Evolutionary conservation across 2,113 vertebrate species (phyloP).

Genomic region (western clawed frog (Xenopus tropicalis)): UCB_Xtro_10.0 CM004449.2:89493001-89493500

Average conservation of each 20-base stretch:
- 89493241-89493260: constrained; percentile 40
- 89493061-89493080: constrained; percentile 22
- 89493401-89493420: constrained; percentile 52
- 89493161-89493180: constrained; percentile 25
- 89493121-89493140: constrained; percentile 53
- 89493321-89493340: constrained; percentile 51
- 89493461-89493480: constrained; percentile 1
- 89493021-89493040: constrained; percentile 34
- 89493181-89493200: constrained; percentile 13
- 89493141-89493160: constrained; percentile 48
- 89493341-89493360: constrained; percentile 50
- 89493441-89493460: constrained; percentile 28
- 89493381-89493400: constrained; percentile 52
- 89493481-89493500: background rate
- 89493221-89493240: constrained; percentile 33
- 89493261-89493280: constrained; percentile 52
- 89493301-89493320: constrained; percentile 52
- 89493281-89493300: constrained; percentile 58
- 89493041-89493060: constrained; percentile 42
- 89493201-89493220: constrained; percentile 25
- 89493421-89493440: constrained; percentile 4
- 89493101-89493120: constrained; percentile 44
- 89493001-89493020: background rate
- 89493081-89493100: constrained; percentile 43
- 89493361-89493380: constrained; percentile 52